Evolutionary conservation across 2,888 invertebrate species (phyloP).

Genomic region (Pachydiplax longipennis): DNA sequence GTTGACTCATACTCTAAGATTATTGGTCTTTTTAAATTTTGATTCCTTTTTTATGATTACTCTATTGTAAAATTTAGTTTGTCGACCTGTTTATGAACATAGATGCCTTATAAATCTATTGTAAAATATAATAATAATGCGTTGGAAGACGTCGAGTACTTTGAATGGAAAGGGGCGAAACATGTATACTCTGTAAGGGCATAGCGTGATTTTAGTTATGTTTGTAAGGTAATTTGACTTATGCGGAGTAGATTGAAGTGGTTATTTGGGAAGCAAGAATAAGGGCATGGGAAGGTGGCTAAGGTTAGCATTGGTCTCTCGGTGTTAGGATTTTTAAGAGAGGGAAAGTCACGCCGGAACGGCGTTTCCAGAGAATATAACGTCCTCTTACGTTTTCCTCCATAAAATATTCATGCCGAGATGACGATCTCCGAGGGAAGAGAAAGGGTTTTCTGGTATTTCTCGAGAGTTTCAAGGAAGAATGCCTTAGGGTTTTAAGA

Average conservation of each 20-base stretch:
- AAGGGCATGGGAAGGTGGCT: background rate
- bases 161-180: too few relatives aligned
- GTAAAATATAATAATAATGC: too few relatives aligned
- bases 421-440: background rate
- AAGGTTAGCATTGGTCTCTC: background rate
- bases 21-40: too few relatives aligned
- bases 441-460: background rate
- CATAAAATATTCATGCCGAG: background rate
- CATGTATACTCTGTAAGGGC: too few relatives aligned
- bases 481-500: background rate
- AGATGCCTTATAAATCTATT: too few relatives aligned
- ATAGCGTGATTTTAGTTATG: background rate
- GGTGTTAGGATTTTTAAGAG: too few relatives aligned
- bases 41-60: too few relatives aligned
- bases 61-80: too few relatives aligned
- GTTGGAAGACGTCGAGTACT: too few relatives aligned
- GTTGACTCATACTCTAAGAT: too few relatives aligned
- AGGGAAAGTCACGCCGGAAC: too few relatives aligned
- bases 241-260: background rate
- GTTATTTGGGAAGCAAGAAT: background rate
- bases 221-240: background rate
- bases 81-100: too few relatives aligned
- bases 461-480: background rate
- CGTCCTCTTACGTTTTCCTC: background rate
- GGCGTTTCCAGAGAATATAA: background rate